Evolutionary conservation across 30 jellyfish, hydroid and myxozoan genomes (phyloP).

Genomic region (Aurelia coerulea): DNA sequence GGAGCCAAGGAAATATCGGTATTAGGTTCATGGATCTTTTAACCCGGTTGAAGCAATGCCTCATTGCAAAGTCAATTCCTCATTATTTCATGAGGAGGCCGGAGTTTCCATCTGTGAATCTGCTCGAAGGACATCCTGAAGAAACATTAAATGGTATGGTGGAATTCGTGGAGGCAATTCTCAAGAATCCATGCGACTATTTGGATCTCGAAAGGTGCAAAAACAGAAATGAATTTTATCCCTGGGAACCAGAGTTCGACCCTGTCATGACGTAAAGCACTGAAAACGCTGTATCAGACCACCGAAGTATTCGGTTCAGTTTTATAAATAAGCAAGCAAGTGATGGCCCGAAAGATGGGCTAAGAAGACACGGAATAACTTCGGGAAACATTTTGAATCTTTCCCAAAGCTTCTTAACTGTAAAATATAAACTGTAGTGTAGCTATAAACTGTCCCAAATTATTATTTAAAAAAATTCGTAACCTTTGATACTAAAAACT

Average conservation of each 20-base stretch:
- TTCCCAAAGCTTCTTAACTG: no score
- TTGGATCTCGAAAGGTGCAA: slow-evolving; percentile 28
- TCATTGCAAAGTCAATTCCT: slow-evolving; percentile 33
- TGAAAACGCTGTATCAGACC: not conserved
- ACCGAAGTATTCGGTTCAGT: not conserved
- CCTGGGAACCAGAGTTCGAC: slow-evolving; percentile 64
- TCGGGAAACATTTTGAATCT: no score
- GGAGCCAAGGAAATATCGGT: slow-evolving; percentile 52
- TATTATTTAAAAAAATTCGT: no score
- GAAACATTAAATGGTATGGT: slow-evolving; percentile 50
- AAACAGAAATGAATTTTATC: slow-evolving; percentile 53
- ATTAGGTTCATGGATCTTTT: slow-evolving; percentile 49
- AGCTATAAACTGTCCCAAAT: no score
- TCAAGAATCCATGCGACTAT: slow-evolving; percentile 32
- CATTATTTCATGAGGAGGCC: slow-evolving; percentile 76
- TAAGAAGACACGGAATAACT: no score
- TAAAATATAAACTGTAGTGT: no score
- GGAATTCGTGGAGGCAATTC: slow-evolving; percentile 34
- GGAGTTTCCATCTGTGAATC: slow-evolving; percentile 63
- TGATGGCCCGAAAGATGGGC: no score
- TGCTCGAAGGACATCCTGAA: slow-evolving; percentile 46
- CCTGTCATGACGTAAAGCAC: slow-evolving; percentile 12
- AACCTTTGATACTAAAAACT: no score
- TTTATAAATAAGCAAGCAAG: no score
- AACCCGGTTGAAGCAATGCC: slow-evolving; percentile 15